Evolutionary conservation across 2,888 invertebrate species (phyloP).

Genomic region (Kuschelorhynchus macadamiae): DNA sequence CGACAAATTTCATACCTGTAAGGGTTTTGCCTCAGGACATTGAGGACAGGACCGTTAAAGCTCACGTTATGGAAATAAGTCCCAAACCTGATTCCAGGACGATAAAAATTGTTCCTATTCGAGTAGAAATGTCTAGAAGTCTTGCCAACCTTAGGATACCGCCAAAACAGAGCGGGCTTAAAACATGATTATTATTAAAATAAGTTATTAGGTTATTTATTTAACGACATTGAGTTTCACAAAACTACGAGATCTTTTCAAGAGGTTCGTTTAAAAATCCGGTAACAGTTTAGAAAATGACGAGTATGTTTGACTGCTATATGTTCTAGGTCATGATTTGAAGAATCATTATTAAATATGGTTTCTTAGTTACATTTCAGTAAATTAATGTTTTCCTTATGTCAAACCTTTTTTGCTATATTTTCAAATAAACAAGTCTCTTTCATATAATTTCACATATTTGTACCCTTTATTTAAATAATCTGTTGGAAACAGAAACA

Average conservation of each 20-base stretch:
- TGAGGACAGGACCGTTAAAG: conserved; percentile 62
- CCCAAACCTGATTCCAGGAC: conserved; percentile 59
- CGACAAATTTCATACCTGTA: conserved; percentile 57
- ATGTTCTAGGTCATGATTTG: too few species aligned
- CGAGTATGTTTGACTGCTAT: too few species aligned
- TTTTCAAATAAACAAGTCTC: too few species aligned
- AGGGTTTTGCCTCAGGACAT: conserved; percentile 58
- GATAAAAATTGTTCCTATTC: conserved; percentile 66
- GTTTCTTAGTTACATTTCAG: too few species aligned
- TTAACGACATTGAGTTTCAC: conserved; percentile 32
- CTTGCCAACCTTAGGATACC: conserved; percentile 50
- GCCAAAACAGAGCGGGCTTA: conserved; percentile 32
- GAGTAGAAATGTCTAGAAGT: conserved; percentile 60
- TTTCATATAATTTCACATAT: too few species aligned
- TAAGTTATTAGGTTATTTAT: conserved; percentile 34
- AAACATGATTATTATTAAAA: conserved; percentile 9
- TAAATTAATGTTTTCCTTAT: too few species aligned
- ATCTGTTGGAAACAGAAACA: too few species aligned
- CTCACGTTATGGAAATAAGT: conserved; percentile 66
- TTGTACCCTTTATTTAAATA: too few species aligned
- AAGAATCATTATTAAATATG: too few species aligned
- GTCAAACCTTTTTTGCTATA: too few species aligned
- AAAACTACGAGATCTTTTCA: conserved; percentile 1
- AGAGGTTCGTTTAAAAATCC: too few species aligned
- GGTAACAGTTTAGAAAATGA: too few species aligned